Base-by-base conservation (phyloP, 2,888 invertebrate species). In the Shargacucullia verbasci region DNA sequence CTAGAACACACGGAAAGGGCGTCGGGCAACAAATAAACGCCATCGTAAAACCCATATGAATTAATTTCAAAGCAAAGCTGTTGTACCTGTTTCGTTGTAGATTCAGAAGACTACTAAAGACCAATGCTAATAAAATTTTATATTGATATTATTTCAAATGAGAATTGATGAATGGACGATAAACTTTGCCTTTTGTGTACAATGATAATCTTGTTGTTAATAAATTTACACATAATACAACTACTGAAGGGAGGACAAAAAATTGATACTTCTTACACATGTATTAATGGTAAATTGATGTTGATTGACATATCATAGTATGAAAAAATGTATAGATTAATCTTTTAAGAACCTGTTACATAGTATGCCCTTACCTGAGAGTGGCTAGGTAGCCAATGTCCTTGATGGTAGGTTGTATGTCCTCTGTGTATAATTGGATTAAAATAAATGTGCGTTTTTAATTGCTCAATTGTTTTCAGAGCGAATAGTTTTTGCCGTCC, bases 151-250 rank as follows among this genome's bases (percentile, higher is more conserved):
- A 70, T 50, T 58, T 70, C 71, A 44, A 46, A 47, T 29, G 46
- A 48, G 56, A 59, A 72, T 50, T 73, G 64, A 76, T 73, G 48
- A 73, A 76, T 65, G 73, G 57, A 33, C 55, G 62, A 76, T 69
- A 69, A 69, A 73, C 48, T 56, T 39, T 63, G 43, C 76, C 73
- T 66, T 73, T 73, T 65, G 39, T 55, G 64, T 54, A 62, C 59
- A 69, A 56, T 57, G 49, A 76, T 73, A 66, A 54, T 63, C 58
- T 40, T 69, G 65, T 76, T 55, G 55, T 69, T 73, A 69, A 73
- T 73, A 73, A 73, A 75, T 77, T 77, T 77, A 71, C 75, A 75
- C 75, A 77, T 76, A 76, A 77, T 77, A 66, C 56, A 41, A 49
- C 55, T 49, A 63, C 57, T 68, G 70, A 65, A 50, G 62, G 35